Evolutionary conservation across 2,888 invertebrate genomes (phyloP), one percentile per base, ranked within the genome.

Genomic region (Hirtodrosophila confusa): DNA sequence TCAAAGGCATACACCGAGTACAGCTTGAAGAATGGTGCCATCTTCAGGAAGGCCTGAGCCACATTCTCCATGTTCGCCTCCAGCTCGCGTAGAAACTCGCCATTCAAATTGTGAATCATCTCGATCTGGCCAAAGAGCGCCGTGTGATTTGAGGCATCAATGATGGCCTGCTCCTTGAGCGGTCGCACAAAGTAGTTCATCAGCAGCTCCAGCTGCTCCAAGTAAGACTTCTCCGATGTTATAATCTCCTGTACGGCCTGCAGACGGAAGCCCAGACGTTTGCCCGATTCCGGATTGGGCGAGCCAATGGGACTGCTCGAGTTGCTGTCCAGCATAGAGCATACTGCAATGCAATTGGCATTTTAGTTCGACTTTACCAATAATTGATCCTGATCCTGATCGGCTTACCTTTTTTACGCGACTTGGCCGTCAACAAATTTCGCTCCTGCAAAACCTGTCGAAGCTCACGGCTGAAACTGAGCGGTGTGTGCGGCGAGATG

Each of bases 1-100:
- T 95, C 95, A 66, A 94, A 95, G 0, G 96, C 96, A 89, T 96
- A 96, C 0, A 94, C 94, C 0, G 96, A 95, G 88, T 96, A 96
- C 12, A 96, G 89, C 90, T 96, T 96, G 53, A 96, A 94, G 88
- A 94, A 96, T 3, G 96, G 96, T 1, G 95, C 95, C 66, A 96
- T 93, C 86, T 94, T 94, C 0, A 93, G 92, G 89, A 96, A 96
- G 0, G 95, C 94, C 49, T 92, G 90, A 0, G 94, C 94, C 6
- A 95, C 92, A 88, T 94, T 93, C 31, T 93, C 93, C 63, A 92
- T 90, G 77, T 93, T 92, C 6, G 91, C 80, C 73, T 93, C 93
- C 47, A 95, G 89, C 83, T 94, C 93, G 6, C 92, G 91, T 5
- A 94, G 88, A 7, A 95, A 90, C 83, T 94, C 94, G 2, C 93